Conservation (phyloP, 2,113 vertebrate genomes). For the Corythornis cristatus region DNA sequence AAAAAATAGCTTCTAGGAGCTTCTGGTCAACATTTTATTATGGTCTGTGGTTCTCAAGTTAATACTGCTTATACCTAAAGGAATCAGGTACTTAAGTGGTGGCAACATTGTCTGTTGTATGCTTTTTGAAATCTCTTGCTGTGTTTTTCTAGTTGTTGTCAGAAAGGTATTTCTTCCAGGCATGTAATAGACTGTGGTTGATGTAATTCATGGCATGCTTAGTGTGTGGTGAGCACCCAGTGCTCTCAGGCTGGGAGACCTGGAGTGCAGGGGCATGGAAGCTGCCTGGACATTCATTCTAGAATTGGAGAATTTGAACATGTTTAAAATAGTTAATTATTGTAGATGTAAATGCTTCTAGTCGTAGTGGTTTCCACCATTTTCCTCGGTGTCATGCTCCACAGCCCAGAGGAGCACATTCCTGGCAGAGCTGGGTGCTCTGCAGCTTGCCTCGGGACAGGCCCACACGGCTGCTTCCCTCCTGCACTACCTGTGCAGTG, state of each 20-base stretch:
- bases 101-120: background rate
- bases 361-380: background rate
- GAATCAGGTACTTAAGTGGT: background rate
- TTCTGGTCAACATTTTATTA: background rate
- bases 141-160: background rate
- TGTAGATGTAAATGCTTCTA: background rate
- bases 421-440: background rate
- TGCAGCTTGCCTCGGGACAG: background rate
- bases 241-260: accelerated
- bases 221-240: background rate
- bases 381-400: background rate
- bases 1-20: background rate
- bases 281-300: background rate
- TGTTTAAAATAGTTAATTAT: background rate
- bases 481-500: background rate
- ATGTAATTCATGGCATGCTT: background rate
- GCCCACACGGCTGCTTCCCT: background rate
- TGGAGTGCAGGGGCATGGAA: background rate
- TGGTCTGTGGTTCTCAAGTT: background rate
- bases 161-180: background rate
- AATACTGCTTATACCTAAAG: background rate
- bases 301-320: background rate
- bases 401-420: accelerated
- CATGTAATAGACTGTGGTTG: background rate
- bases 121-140: background rate